Evolutionary conservation across 2,888 invertebrate species (phyloP), one percentile per base, ranked within the genome.

Genomic region (Tenthredo distinguenda): DNA sequence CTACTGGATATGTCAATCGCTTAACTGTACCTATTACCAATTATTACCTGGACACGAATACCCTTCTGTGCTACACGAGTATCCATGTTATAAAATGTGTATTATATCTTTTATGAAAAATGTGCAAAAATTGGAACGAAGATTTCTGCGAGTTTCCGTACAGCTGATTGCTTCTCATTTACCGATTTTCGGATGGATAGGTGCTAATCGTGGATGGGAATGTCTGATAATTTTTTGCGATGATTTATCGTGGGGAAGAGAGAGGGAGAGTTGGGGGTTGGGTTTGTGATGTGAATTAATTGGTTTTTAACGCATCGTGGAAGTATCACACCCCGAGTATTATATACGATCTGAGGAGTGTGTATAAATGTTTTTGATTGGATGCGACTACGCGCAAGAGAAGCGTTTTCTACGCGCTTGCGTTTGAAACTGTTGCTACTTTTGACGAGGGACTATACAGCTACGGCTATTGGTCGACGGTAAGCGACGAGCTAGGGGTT

Each of bases 341-440:
- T 31, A 47, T 76, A 47, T 15, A 40, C 21, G n/a, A 76, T 76
- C 21, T 2, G 40, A 43, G 21, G 74, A 74, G 26, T 15, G 43
- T 12, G 68, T 26, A 62, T n/a, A 68, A 47, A 18, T 37, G 47
- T 71, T 65, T 81, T 83, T 68, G 68, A 83, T 83, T 83, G 83
- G 83, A 68, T 18, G 7, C 47, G 47, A 26, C 62, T 26, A n/a
- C 31, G 82, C 55, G 55, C 72, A 82, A 71, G 50, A 81, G 62
- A 47, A 31, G 40, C 21, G 71, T 62, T 65, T 58, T 87, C 79
- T 89, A 87, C 87, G 91, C 91, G 91, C 91, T 91, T 91, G 91
- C 91, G 91, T 91, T 91, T 91, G 91, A 89, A 91, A 91, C 91
- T 87, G 91, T 91, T 91, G 87, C 91, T 86, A 89, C 86, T 87